phyloP scores from a whole-genome alignment of 30 jellyfish, hydroid and myxozoan genomes.

The Morbakka virulenta region DNA sequence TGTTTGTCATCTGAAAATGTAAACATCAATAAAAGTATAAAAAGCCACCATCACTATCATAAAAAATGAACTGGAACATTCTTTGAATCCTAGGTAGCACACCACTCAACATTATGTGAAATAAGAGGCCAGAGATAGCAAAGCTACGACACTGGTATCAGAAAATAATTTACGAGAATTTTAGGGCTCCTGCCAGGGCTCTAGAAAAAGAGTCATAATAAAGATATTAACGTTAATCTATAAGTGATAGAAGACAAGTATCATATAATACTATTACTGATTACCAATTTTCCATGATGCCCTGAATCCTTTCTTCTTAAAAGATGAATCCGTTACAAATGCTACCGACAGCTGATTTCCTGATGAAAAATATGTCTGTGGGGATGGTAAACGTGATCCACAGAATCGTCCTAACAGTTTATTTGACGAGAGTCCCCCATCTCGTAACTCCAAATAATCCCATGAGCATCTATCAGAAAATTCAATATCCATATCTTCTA shows the following conservation, averaged over 20 bases:
- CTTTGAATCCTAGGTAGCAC: no score
- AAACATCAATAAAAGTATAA: no score
- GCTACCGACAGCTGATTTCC: constrained; percentile 59
- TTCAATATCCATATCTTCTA: constrained; percentile 61
- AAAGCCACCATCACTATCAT: no score
- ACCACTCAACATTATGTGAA: no score
- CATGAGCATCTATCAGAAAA: constrained; percentile 20
- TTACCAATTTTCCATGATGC: constrained; percentile 74
- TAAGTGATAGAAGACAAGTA: not conserved
- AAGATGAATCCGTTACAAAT: constrained; percentile 45
- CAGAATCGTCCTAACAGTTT: constrained; percentile 33
- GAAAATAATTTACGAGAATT: no score
- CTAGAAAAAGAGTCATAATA: no score
- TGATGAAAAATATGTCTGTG: constrained; percentile 33
- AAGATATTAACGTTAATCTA: no score
- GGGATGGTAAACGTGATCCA: constrained; percentile 36
- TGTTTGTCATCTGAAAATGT: no score
- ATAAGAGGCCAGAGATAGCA: no score
- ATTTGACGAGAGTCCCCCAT: constrained; percentile 56
- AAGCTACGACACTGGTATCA: no score
- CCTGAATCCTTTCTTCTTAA: constrained; percentile 62
- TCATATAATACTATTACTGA: not conserved
- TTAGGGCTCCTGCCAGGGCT: no score
- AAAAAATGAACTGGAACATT: no score
- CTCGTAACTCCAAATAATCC: constrained; percentile 59